Evolutionary conservation across 2,888 invertebrate genomes (phyloP).

Genomic region (Dasysyrphus tricinctus): DNA sequence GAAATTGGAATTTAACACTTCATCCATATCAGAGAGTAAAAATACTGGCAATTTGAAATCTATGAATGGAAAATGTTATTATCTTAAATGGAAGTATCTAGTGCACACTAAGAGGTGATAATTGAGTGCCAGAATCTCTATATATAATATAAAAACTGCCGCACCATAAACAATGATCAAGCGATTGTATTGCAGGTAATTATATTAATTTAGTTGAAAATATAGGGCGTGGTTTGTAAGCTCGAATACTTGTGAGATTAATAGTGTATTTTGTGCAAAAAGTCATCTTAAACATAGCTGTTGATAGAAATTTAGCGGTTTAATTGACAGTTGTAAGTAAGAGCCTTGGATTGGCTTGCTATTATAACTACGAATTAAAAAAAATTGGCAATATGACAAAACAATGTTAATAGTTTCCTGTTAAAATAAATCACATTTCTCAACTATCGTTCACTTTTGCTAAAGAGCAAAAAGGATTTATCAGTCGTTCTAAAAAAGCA

Average conservation of each 20-base stretch:
- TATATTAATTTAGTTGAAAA: slow-evolving; percentile 32
- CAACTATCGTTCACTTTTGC: too few relatives aligned
- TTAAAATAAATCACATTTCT: too few relatives aligned
- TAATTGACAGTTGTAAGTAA: neutral
- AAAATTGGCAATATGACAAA: neutral
- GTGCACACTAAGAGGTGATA: slow-evolving; percentile 64
- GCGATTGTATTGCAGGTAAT: slow-evolving; percentile 39
- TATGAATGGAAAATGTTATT: slow-evolving; percentile 62
- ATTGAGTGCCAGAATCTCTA: slow-evolving; percentile 58
- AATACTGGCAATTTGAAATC: slow-evolving; percentile 42
- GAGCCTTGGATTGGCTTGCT: neutral
- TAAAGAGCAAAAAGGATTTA: too few relatives aligned
- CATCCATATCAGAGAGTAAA: neutral
- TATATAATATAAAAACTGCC: neutral
- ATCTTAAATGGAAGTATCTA: slow-evolving; percentile 68
- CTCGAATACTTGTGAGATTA: neutral
- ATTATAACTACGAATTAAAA: neutral
- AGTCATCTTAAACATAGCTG: neutral
- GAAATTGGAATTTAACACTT: slow-evolving; percentile 58
- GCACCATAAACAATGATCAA: slow-evolving; percentile 43
- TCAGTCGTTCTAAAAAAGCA: too few relatives aligned
- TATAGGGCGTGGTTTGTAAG: slow-evolving; percentile 30
- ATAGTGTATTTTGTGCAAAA: neutral
- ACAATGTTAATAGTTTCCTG: too few relatives aligned
- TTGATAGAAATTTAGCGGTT: neutral